Base-by-base conservation (phyloP, 37 sponge, comb jelly and placozoan species). In the Haliclona indistincta region DNA sequence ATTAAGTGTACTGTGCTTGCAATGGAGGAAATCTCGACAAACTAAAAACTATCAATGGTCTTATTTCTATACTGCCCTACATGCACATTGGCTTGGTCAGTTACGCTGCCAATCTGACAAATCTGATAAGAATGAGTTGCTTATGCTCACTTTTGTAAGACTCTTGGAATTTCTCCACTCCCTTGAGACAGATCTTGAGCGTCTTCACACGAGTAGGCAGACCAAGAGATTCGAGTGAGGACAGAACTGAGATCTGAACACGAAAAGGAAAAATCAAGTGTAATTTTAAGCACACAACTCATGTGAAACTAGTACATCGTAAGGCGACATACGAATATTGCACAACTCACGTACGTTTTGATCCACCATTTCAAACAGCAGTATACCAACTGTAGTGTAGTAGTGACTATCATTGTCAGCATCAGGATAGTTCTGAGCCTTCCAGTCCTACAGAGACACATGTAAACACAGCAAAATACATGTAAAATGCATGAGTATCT, bases 301-400 rank as follows among this genome's bases (percentile, higher is more conserved):
- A n/a, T n/a, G n/a, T n/a, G n/a, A n/a, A n/a, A n/a, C 38, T 54
- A 25, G 11, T n/a, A 42, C 44, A 42, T 4, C n/a, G 29, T 68
- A 29, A 20, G 3, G 23, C 15, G 43, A 42, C 3, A 38, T 42
- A 49, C 23, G 20, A 22, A 58, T 58, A 33, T n/a, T n/a, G n/a
- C n/a, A n/a, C n/a, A n/a, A n/a, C n/a, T n/a, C n/a, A n/a, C 74
- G 33, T 42, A 88, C 89, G 71, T 88, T 81, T 43, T 72, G 74
- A 52, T 82, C 79, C 23, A 82, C 70, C 74, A 82, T 88, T 39
- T 88, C 83, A 37, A 77, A 88, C 43, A 88, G 77, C 0, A 72
- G 58, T 43, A 79, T 61, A 30, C 67, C 74, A 4, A 85, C 74
- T 22, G 74, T 60, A 39, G 85, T 90, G 74, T 85, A 80, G 68